Evolutionary conservation across 2,113 vertebrate genomes (phyloP).

Genomic region (Percina caprodes): DNA sequence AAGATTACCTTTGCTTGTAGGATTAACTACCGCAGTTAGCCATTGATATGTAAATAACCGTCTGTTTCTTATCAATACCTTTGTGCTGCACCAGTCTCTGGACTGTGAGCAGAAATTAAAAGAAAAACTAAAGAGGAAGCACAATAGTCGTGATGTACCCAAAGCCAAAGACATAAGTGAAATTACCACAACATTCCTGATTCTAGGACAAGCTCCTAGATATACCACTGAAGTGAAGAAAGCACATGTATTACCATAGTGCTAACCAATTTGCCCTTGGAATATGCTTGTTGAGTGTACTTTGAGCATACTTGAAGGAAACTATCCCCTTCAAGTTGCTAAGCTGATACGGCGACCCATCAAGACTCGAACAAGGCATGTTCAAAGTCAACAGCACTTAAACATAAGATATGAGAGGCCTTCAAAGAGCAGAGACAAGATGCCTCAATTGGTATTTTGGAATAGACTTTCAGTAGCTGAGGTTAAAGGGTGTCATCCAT

Average conservation of each 20-base stretch:
- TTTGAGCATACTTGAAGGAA: conserved; percentile 61
- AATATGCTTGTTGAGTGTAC: conserved; percentile 48
- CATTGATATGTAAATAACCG: background rate
- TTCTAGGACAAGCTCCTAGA: conserved; percentile 36
- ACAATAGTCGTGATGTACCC: background rate
- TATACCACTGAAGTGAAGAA: conserved; percentile 32
- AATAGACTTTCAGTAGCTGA: conserved; percentile 47
- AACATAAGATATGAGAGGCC: conserved; percentile 59
- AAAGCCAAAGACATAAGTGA: background rate
- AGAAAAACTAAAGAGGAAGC: background rate
- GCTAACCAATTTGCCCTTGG: conserved; percentile 61
- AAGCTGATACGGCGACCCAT: conserved; percentile 43
- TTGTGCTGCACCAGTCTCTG: background rate
- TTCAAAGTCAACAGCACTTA: conserved; percentile 77
- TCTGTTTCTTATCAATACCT: background rate
- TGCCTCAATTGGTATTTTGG: conserved; percentile 51
- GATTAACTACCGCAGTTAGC: background rate
- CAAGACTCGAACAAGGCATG: conserved; percentile 41
- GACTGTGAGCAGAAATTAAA: background rate
- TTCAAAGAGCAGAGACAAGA: conserved; percentile 58
- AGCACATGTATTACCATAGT: conserved; percentile 30
- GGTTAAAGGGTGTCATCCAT: conserved; percentile 75
- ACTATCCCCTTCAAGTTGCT: conserved; percentile 38
- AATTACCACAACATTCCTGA: conserved; percentile 21
- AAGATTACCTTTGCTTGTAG: background rate